A percentile compares a stretch with the other conserved stretches of the same genome.
Evolutionary conservation across 2,113 vertebrate species (phyloP).

Genomic region (Atrichornis clamosus): DNA sequence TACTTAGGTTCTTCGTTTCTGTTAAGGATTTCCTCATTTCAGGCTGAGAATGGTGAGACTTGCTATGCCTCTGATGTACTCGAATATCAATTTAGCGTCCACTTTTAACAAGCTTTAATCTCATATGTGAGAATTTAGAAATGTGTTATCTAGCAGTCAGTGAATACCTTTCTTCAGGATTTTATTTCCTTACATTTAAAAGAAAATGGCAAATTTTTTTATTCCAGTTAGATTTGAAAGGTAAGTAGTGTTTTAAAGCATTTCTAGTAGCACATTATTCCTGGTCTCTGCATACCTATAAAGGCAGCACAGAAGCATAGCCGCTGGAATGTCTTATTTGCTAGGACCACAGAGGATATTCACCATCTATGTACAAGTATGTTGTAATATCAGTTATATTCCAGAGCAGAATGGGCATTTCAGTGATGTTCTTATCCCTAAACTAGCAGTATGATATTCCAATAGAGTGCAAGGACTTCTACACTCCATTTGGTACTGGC

Average conservation of each 20-base stretch:
- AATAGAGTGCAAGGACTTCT: neutral
- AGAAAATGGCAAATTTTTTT: neutral
- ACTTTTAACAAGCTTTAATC: neutral
- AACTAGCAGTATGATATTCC: neutral
- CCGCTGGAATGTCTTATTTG: neutral
- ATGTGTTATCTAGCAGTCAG: neutral
- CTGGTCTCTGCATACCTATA: neutral
- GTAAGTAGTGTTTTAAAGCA: neutral
- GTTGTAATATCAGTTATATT: neutral
- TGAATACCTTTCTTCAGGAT: neutral
- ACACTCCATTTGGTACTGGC: neutral
- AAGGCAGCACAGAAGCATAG: neutral
- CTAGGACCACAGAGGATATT: neutral
- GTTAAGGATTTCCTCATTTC: neutral
- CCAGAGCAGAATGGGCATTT: neutral
- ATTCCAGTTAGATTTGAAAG: neutral
- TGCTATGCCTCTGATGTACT: neutral
- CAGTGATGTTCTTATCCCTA: neutral
- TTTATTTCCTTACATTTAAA: neutral
- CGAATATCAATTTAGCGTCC: neutral
- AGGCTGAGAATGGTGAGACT: rapidly evolving
- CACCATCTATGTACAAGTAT: neutral
- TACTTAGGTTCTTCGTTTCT: neutral
- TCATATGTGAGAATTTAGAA: neutral
- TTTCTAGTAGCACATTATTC: neutral